phyloP scores from a whole-genome alignment of 2,888 invertebrate species.

The Spicauda simplicius region DNA sequence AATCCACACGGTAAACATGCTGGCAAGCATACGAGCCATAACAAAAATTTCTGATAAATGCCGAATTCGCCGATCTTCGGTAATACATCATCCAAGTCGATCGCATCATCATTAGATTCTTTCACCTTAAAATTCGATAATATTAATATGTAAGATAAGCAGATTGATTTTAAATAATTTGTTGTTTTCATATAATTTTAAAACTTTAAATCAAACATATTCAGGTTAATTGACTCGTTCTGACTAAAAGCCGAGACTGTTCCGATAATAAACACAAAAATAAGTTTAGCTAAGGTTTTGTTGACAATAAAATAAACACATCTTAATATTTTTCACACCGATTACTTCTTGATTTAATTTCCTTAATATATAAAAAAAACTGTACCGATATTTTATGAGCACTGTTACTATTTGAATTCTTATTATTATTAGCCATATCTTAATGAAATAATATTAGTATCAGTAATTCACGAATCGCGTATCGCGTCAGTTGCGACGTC shows the following conservation, averaged over 20 bases:
- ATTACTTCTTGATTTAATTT: not conserved
- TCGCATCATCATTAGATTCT: constrained; percentile 72
- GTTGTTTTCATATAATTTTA: not conserved
- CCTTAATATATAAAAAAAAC: not conserved
- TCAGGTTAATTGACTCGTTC: not conserved
- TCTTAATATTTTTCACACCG: not conserved
- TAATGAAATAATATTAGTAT: constrained; percentile 34
- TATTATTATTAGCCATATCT: constrained; percentile 59
- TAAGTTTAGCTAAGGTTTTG: not conserved
- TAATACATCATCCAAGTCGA: constrained; percentile 94
- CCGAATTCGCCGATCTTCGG: constrained; percentile 96
- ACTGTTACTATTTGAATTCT: constrained; percentile 44
- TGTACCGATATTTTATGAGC: constrained; percentile 54
- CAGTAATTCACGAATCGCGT: constrained; percentile 31
- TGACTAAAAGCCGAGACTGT: not conserved
- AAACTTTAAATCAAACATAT: not conserved
- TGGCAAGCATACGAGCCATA: constrained; percentile 94
- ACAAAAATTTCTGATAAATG: constrained; percentile 92
- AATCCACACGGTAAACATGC: constrained; percentile 96
- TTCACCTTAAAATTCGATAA: constrained; percentile 56
- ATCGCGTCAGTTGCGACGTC: constrained; percentile 42
- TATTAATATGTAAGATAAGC: no score
- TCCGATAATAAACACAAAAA: not conserved
- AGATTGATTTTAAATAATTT: no score
- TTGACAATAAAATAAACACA: not conserved